Percentiles rank a stretch among this genome's conserved stretches.
Conservation (phyloP, 2,888 invertebrate genomes). For the Synanthedon vespiformis region DNA sequence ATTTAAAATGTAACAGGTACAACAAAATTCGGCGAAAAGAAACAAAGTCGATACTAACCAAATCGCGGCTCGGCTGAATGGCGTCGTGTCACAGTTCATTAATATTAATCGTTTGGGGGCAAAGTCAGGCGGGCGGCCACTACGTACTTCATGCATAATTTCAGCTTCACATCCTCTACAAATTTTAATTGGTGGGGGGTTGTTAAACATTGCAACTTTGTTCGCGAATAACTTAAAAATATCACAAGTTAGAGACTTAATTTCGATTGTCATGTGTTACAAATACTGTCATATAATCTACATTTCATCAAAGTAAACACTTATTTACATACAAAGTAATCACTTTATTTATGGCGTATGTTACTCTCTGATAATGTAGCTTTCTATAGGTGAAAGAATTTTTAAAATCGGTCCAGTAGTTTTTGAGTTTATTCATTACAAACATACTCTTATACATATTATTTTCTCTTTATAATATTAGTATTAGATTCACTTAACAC, state of each 20-base stretch:
- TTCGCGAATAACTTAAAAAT: constrained; percentile 19
- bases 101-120: constrained; percentile 55
- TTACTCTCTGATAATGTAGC: too few species aligned
- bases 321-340: too few species aligned
- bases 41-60: constrained; percentile 25
- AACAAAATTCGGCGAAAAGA: constrained; percentile 32
- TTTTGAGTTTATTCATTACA: too few species aligned
- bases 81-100: constrained; percentile 62
- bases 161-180: constrained; percentile 39
- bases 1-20: not conserved
- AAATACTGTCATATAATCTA: too few species aligned
- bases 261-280: not conserved
- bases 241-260: not conserved
- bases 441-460: too few species aligned
- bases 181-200: constrained; percentile 54
- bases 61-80: constrained; percentile 31
- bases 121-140: constrained; percentile 39
- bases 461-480: too few species aligned
- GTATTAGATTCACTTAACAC: too few species aligned
- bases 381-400: too few species aligned
- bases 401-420: too few species aligned
- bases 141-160: constrained; percentile 60
- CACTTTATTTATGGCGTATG: too few species aligned
- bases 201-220: constrained; percentile 35
- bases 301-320: too few species aligned